These are phyloP conservation scores for Crotophaga sulcirostris DNA, from an alignment of 2,113 vertebrate genomes.

Conservation along the genomic window DNA sequence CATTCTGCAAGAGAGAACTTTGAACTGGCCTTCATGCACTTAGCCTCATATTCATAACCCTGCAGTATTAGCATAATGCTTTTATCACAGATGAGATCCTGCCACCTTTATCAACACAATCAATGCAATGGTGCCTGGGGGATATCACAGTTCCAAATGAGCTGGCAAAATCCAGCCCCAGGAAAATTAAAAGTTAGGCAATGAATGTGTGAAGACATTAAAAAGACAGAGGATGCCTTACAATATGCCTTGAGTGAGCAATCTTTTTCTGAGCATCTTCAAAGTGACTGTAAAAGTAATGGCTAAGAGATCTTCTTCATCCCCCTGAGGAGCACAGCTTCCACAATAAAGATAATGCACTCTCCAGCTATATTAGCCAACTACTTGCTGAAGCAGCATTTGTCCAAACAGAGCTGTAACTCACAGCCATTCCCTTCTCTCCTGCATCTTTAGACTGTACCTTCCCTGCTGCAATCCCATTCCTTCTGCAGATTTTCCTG, in stretches of 20 bases:
- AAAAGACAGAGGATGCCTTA: background rate
- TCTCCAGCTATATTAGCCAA: background rate
- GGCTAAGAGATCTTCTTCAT: background rate
- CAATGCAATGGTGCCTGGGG: background rate
- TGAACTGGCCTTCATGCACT: background rate
- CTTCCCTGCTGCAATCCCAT: background rate
- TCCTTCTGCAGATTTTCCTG: background rate
- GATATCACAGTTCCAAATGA: background rate
- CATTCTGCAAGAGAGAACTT: background rate
- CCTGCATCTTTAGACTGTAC: background rate
- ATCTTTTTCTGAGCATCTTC: background rate
- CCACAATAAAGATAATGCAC: background rate
- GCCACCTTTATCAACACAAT: background rate
- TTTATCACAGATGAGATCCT: background rate
- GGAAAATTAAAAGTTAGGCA: background rate
- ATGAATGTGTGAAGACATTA: background rate
- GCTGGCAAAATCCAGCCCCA: background rate
- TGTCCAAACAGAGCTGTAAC: background rate
- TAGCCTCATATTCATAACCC: background rate
- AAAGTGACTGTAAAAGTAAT: background rate
- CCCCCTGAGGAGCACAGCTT: background rate
- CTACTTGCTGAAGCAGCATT: background rate
- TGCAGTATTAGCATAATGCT: background rate
- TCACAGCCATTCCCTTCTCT: background rate
- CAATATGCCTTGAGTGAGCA: background rate